These are phyloP conservation scores for Dasyprocta punctata DNA, from an alignment of 2,113 vertebrate species.

Conservation along the genomic window DNA sequence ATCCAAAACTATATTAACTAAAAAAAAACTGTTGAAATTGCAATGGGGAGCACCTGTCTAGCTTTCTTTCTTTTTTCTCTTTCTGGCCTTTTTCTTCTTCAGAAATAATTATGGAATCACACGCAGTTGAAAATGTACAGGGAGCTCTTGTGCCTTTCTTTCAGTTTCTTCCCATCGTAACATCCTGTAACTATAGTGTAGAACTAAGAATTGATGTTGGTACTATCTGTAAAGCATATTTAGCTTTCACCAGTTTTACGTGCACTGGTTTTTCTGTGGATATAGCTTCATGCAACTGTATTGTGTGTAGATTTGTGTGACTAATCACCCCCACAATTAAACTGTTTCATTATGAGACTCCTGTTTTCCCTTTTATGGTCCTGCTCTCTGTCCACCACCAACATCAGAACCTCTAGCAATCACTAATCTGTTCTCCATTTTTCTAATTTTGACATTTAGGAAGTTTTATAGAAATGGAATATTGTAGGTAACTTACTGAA, in stretches of 20 bases:
- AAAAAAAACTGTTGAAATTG: background rate
- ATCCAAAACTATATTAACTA: background rate
- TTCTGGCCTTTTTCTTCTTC: background rate
- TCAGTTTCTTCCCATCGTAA: background rate
- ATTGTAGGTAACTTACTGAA: background rate
- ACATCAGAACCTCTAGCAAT: background rate
- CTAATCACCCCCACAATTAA: background rate
- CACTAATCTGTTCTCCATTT: background rate
- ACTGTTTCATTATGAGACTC: background rate
- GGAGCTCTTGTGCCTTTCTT: background rate
- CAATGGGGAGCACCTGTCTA: background rate
- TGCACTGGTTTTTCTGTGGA: background rate
- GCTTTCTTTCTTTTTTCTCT: background rate
- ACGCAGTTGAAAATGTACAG: background rate
- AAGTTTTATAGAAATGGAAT: background rate
- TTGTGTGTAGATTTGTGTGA: background rate
- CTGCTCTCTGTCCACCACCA: background rate
- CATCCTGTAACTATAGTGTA: background rate
- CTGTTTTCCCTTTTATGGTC: background rate
- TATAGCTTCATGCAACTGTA: background rate
- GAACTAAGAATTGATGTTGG: background rate
- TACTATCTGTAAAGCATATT: background rate
- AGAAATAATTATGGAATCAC: background rate
- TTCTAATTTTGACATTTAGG: slow-evolving; percentile 30
- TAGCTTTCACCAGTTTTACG: background rate